Evolutionary conservation across 2,797 vertebrate genomes (phyloP), one percentile per base, ranked within the genome.

Genomic region (Coreius guichenoti): DNA sequence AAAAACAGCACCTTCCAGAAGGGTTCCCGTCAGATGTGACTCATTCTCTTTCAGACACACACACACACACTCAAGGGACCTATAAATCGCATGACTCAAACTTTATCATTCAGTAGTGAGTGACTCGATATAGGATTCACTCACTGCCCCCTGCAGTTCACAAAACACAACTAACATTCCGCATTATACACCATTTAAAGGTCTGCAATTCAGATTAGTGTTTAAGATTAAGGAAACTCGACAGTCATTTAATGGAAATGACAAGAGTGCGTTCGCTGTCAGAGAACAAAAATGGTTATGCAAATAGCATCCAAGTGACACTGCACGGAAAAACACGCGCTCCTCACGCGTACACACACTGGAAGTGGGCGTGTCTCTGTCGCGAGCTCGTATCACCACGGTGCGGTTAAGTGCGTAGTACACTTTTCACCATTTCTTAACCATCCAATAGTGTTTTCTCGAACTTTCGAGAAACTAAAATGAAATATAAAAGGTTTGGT

Each of bases 331-430:
- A 82, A 87, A 87, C 86, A 87, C 74, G 81, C 70, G 84, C 86
- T 75, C 36, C 58, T 83, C 80, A 89, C 91, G 14, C 63, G 63
- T 65, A 21, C 51, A 65, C 61, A 65, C 63, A 54, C 85, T 88
- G 68, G 87, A 93, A 94, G 95, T 95, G 95, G 95, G 95, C 95
- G 95, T 96, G 94, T 92, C 95, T 93, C 92, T 79, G 85, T 88
- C 47, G 67, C 88, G 92, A 92, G 90, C 84, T 91, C 88, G 89
- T 80, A 90, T 83, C 90, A 89, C 85, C 92, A 90, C 91, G 74
- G 78, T 92, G 91, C 92, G 91, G 88, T 92, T 93, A 96, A 96
- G 95, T 96, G 95, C 95, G 95, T 95, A 95, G 94, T 92, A 84
- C 88, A 92, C 90, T 94, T 94, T 91, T 80, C 70, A 86, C 75